phyloP scores from a whole-genome alignment of 2,113 vertebrate species.

The Mustela lutreola region DNA sequence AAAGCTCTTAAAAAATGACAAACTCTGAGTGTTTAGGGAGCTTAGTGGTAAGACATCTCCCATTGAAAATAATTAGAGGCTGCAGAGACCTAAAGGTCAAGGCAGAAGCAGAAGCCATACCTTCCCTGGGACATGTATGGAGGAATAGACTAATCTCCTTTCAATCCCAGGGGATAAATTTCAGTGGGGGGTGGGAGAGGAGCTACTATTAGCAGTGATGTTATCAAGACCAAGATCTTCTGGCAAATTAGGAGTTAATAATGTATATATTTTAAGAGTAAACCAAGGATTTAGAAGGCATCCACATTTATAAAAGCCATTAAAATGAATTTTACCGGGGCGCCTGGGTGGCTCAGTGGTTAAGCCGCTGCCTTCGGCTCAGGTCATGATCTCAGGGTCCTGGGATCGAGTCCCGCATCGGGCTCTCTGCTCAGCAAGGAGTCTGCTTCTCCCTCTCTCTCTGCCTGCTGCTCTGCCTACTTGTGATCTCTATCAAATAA shows the following conservation, averaged over 20 bases:
- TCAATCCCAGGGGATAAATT: not conserved
- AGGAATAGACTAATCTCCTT: not conserved
- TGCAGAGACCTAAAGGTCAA: constrained; percentile 7
- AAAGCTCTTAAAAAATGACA: constrained; percentile 6
- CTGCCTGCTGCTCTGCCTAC: too few relatives aligned
- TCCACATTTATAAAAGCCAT: constrained; percentile 14
- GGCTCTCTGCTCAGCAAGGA: too few relatives aligned
- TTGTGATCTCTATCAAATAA: too few relatives aligned
- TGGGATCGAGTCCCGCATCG: too few relatives aligned
- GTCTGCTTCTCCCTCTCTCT: too few relatives aligned
- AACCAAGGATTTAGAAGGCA: not conserved
- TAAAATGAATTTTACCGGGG: constrained; percentile 48
- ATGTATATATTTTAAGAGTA: not conserved
- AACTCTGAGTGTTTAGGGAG: constrained; percentile 20
- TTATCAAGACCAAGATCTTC: not conserved
- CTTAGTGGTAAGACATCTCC: not conserved
- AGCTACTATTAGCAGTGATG: not conserved
- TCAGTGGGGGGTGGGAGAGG: fast-evolving
- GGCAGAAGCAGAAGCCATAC: not conserved
- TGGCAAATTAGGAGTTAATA: not conserved
- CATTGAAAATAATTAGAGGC: not conserved
- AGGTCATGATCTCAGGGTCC: too few relatives aligned
- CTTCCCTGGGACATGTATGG: not conserved
- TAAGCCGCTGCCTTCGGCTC: too few relatives aligned
- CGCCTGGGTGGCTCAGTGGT: too few relatives aligned